Evolutionary conservation across 1,140 invertebrate species (phyloP), one percentile per base, ranked within the genome.

Genomic region (Brachionus asplanchnoidis): DNA sequence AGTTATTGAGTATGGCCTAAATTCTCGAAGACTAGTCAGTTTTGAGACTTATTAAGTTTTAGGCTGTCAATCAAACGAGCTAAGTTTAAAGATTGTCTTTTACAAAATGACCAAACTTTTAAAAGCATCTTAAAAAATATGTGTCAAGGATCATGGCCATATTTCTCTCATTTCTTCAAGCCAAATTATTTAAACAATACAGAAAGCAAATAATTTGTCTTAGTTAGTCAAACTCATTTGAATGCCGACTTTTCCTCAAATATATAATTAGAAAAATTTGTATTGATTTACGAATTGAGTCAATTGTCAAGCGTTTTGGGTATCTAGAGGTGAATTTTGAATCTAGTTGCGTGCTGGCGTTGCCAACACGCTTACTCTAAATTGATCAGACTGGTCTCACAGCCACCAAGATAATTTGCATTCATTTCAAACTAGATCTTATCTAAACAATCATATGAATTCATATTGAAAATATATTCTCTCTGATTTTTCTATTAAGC

Each of bases 21-120:
- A 60, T 60, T 60, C 53, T 60, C 23, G 20, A 60, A 17, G 53
- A 60, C 53, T 60, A 60, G 53, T 60, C 53, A 60, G 53, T 20
- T 60, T 60, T 60, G 53, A 60, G 53, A 60, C 53, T 60, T 60
- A 60, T 60, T 60, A 60, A 60, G 53, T 60, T 60, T 60, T 60
- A 60, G 53, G 53, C 53, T 60, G 53, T 60, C 53, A 60, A 60
- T 60, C 53, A 60, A 60, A 60, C 53, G 20, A 60, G 53, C 20
- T 60, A 60, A 60, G 17, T 60, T 20, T 60, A 60, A 20, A 60
- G 14, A 20, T 60, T 60, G 53, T 60, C 53, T 60, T 60, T 60
- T 60, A 20, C 4, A 60, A 56, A 60, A 60, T 60, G 53, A 60
- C 53, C 53, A 60, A 26, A 60, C 5, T 9, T 60, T 60, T 60